These are phyloP conservation scores for Cerceris ruficornis DNA, from an alignment of 2,888 invertebrate species.

Conservation along the genomic window DNA sequence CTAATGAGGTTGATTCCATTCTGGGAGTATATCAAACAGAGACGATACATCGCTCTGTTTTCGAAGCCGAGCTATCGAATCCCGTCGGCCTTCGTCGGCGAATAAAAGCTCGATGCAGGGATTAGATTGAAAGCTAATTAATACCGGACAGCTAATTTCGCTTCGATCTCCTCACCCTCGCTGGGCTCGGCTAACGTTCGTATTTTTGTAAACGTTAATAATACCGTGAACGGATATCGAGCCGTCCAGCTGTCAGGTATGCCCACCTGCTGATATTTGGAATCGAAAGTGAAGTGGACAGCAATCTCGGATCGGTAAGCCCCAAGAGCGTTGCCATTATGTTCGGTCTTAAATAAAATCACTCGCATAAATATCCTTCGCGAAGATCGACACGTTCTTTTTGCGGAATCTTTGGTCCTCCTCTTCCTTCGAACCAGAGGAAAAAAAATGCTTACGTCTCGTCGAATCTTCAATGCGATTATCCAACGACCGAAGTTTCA, in stretches of 20 bases:
- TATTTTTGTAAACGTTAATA: slow-evolving; percentile 70
- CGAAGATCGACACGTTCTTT: background rate
- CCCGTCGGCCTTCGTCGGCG: slow-evolving; percentile 24
- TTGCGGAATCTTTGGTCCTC: no score
- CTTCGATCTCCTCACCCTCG: slow-evolving; percentile 53
- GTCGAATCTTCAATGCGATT: no score
- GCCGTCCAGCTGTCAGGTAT: slow-evolving; percentile 66
- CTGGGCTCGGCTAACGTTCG: slow-evolving; percentile 31
- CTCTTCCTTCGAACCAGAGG: no score
- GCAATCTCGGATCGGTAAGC: slow-evolving; percentile 47
- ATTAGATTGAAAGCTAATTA: slow-evolving; percentile 70
- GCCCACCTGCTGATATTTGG: slow-evolving; percentile 64
- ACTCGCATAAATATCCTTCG: slow-evolving; percentile 5
- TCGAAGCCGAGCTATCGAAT: slow-evolving; percentile 42
- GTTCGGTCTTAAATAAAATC: slow-evolving; percentile 23
- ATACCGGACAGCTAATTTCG: slow-evolving; percentile 68
- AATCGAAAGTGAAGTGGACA: slow-evolving; percentile 64
- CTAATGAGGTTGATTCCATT: slow-evolving; percentile 7
- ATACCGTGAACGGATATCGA: slow-evolving; percentile 66
- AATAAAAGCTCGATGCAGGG: slow-evolving; percentile 41
- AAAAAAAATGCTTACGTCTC: no score
- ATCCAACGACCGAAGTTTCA: no score
- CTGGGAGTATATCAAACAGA: background rate
- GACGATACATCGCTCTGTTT: slow-evolving; percentile 29
- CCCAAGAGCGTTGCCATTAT: slow-evolving; percentile 31